Evolutionary conservation across 2,888 invertebrate genomes (phyloP).

Genomic region (Drosophila parthenogenetica): DNA sequence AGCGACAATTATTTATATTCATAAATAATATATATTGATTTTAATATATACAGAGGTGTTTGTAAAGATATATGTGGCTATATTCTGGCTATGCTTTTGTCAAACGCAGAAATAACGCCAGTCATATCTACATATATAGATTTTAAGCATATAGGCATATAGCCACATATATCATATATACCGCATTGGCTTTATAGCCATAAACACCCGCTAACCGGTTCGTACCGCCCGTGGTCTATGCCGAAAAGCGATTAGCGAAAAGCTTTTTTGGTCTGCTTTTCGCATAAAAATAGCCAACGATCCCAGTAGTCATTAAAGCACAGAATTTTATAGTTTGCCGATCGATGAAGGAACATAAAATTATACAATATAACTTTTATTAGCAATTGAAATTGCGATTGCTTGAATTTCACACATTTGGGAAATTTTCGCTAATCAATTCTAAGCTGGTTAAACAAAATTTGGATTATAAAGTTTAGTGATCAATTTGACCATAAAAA

Average conservation of each 20-base stretch:
- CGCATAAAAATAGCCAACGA: conserved; percentile 51
- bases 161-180: conserved; percentile 21
- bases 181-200: conserved; percentile 15
- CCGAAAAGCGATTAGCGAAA: conserved; percentile 25
- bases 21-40: conserved; percentile 4
- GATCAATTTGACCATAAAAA: conserved; percentile 23
- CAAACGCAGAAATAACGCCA: conserved; percentile 57
- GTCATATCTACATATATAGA: background rate
- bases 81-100: conserved; percentile 48
- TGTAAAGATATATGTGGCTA: conserved; percentile 19
- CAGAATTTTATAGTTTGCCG: background rate
- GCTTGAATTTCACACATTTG: background rate
- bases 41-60: conserved; percentile 1
- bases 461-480: background rate
- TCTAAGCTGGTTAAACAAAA: conserved; percentile 1
- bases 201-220: conserved; percentile 58
- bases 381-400: conserved; percentile 9
- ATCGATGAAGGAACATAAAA: background rate
- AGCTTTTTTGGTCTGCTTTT: conserved; percentile 31
- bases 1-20: background rate
- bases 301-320: conserved; percentile 4
- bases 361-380: background rate
- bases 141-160: conserved; percentile 5
- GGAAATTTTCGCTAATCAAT: background rate
- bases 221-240: conserved; percentile 31